Evolutionary conservation across 2,888 invertebrate species (phyloP).

Genomic region (Fabriciana adippe): DNA sequence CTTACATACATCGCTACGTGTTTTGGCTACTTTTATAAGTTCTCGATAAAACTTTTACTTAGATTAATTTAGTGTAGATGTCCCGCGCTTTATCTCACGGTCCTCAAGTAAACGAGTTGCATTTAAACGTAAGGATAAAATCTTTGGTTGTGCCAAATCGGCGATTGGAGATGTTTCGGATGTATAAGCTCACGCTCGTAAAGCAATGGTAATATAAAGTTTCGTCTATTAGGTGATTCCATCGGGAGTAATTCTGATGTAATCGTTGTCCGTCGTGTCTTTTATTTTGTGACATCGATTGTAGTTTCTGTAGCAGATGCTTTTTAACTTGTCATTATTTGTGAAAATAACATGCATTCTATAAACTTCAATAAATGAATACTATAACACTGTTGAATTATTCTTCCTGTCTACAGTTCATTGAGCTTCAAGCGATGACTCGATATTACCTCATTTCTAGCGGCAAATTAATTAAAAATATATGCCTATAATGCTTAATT

Average conservation of each 20-base stretch:
- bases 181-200: constrained; percentile 9
- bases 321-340: constrained; percentile 18
- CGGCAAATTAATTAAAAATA: no score
- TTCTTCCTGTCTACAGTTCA: constrained; percentile 17
- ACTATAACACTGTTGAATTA: constrained; percentile 17
- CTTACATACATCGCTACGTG: constrained; percentile 49
- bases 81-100: neutral
- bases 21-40: constrained; percentile 46
- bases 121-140: constrained; percentile 16
- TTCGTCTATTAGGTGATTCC: constrained; percentile 18
- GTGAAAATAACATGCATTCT: constrained; percentile 11
- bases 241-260: constrained; percentile 1
- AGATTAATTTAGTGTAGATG: constrained; percentile 67
- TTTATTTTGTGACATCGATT: constrained; percentile 16
- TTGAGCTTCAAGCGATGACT: neutral
- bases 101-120: constrained; percentile 23
- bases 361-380: constrained; percentile 28
- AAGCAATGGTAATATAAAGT: constrained; percentile 2
- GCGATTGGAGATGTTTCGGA: constrained; percentile 14
- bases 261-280: constrained; percentile 5
- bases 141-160: constrained; percentile 19
- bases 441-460: neutral
- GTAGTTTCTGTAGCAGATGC: constrained; percentile 18
- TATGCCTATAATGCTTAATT: no score
- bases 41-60: constrained; percentile 59